Evolutionary conservation across 2,797 vertebrate genomes (phyloP), one percentile per base, ranked within the genome.

Genomic region (Helicolenus hilgendorfi): DNA sequence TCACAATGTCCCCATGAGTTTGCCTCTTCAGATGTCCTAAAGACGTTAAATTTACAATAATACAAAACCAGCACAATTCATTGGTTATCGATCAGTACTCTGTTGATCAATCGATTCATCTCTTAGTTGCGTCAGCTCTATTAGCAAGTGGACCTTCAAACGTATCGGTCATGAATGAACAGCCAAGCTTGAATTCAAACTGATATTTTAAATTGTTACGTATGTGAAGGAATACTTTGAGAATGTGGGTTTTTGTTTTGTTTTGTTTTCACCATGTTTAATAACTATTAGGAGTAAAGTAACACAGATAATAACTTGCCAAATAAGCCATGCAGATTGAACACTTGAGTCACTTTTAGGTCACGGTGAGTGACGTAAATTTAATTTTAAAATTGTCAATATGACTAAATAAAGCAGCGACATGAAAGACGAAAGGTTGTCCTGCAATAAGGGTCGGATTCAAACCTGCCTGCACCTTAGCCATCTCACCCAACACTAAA

Each of bases 291-390:
- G 5, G 3, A 72, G 24, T 11, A 18, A 63, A 64, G 53, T 10
- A 64, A 56, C 11, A 45, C 20, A 55, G 26, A 22, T 29, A 56
- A 24, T 64, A 22, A 38, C 0, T 70, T 77, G 72, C 63, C 72
- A 88, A 78, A 71, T 56, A 53, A 87, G 53, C 67, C 55, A 55
- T 72, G 79, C 7, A 62, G 53, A 31, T 27, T 26, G 14, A 81
- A 70, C 27, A 31, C 14, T 58, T 53, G 1, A 70, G 81, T 72
- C 65, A 81, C 72, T 78, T 85, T 77, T 35, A 67, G 20, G 31
- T 41, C 33, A 76, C n/a, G 60, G 58, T 69, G 31, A 65, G 11
- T 68, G 20, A 5, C 4, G 4, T 15, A 18, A 10, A 13, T 29
- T 29, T 7, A 0, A 26, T 41, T 31, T 49, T 4, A 24, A 24